Percentiles rank a stretch among this genome's conserved stretches.
Evolutionary conservation across 1,140 invertebrate genomes (phyloP).

Genomic region (Drosophila truncata): DNA sequence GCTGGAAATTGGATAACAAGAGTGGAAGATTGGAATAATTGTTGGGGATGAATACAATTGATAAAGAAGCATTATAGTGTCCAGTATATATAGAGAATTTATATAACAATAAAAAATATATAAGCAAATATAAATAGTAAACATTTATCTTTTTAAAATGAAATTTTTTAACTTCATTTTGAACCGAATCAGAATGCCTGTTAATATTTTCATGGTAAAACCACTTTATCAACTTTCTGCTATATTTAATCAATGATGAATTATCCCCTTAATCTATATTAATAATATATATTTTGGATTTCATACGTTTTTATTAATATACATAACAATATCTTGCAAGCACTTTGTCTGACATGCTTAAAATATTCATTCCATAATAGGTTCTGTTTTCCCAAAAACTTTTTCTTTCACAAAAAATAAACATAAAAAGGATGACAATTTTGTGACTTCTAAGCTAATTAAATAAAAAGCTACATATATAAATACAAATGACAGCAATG

Average conservation of each 20-base stretch:
- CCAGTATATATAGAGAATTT: neutral
- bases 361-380: neutral
- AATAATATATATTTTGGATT: neutral
- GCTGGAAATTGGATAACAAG: slow-evolving; percentile 50
- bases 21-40: slow-evolving; percentile 4
- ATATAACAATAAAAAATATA: neutral
- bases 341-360: too few relatives aligned
- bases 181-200: neutral
- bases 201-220: neutral
- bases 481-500: neutral
- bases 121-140: too few relatives aligned
- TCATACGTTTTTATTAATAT: too few relatives aligned
- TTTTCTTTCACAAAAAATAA: neutral
- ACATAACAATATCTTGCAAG: too few relatives aligned
- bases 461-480: neutral
- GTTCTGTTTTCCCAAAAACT: neutral
- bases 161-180: neutral
- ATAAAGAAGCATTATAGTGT: too few relatives aligned
- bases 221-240: neutral
- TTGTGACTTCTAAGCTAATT: neutral
- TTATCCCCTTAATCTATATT: neutral
- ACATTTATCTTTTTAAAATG: neutral
- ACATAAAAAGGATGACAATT: too few relatives aligned
- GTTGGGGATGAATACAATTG: neutral
- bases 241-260: neutral